Base-by-base conservation (phyloP, 1,140 invertebrate genomes). In the Planococcus citri region DNA sequence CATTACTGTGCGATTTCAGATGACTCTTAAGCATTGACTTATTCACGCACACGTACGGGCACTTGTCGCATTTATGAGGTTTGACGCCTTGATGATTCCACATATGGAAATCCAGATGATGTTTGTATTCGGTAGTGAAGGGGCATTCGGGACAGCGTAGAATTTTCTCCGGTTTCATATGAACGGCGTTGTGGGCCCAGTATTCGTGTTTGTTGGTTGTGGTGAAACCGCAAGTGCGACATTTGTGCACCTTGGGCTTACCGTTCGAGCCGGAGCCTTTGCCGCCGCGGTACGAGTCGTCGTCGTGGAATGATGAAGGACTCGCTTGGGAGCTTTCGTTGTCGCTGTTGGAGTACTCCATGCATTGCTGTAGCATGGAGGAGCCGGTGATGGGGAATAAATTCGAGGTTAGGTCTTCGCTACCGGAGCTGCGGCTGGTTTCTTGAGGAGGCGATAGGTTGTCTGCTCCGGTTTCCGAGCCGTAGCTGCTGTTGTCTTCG, bases 21-120 rank as follows among this genome's bases (percentile, higher is more conserved):
- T 99, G 97, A 0, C 94, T 97, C 77, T 97, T 98, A 12, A 99
- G 82, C 97, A 99, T 99, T 0, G 95, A 98, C 77, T 99, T 98
- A 80, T 98, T 99, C 1, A 99, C 96, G 76, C 97, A 99, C 0
- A 87, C 85, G 75, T 97, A 98, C 14, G 84, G 83, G 78, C 94
- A 97, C 74, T 95, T 89, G 68, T 84, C 81, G 78, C 97, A 99
- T 76, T 95, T 94, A 81, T 94, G 99, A 0, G 97, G 97, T 75
- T 99, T 99, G 0, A 89, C 91, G 8, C 94, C 94, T 73, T 89
- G 86, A 78, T 99, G 97, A 77, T 98, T 98, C 8, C 93, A 82
- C 74, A 97, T 82, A 78, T 98, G 97, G 76, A 99, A 99, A 75
- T 98, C 95, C 14, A 99, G 78, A 75, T 99, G 97, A 77, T 99